Conservation (phyloP, 2,113 vertebrate species). For the Procavia capensis region DNA sequence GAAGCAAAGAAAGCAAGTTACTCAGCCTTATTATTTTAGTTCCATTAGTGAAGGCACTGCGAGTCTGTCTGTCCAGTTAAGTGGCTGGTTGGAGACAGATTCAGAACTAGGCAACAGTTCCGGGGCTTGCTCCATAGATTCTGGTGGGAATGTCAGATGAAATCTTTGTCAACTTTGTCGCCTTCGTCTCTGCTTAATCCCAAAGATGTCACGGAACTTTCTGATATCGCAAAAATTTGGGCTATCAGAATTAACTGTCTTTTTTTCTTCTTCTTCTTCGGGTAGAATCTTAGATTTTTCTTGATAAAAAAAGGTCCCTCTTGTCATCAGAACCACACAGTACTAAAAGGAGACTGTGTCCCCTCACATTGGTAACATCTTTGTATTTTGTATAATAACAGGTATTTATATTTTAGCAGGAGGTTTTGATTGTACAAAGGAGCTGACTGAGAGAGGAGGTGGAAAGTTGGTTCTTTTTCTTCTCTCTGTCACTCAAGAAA, state of each 20-base stretch:
- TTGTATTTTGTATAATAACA: not conserved
- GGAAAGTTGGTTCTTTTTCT: not conserved
- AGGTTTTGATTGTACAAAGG: not conserved
- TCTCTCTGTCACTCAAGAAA: not conserved
- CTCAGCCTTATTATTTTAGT: not conserved
- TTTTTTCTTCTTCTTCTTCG: too few species aligned
- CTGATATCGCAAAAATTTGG: not conserved
- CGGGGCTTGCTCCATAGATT: not conserved
- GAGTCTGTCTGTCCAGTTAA: not conserved
- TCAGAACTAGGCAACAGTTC: not conserved
- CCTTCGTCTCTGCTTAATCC: not conserved
- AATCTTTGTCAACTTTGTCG: not conserved
- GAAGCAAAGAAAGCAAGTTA: not conserved
- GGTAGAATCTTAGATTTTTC: not conserved
- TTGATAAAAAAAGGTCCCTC: not conserved
- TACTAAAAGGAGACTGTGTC: too few species aligned
- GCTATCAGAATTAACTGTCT: not conserved
- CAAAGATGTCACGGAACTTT: not conserved
- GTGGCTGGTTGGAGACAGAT: not conserved
- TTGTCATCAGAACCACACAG: too few species aligned
- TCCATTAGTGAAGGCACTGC: not conserved
- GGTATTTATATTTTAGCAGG: not conserved
- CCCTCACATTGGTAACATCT: not conserved
- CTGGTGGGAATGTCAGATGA: not conserved
- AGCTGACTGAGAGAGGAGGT: not conserved